Evolutionary conservation across 2,113 vertebrate genomes (phyloP).

Genomic region (Cygnus buccinator): DNA sequence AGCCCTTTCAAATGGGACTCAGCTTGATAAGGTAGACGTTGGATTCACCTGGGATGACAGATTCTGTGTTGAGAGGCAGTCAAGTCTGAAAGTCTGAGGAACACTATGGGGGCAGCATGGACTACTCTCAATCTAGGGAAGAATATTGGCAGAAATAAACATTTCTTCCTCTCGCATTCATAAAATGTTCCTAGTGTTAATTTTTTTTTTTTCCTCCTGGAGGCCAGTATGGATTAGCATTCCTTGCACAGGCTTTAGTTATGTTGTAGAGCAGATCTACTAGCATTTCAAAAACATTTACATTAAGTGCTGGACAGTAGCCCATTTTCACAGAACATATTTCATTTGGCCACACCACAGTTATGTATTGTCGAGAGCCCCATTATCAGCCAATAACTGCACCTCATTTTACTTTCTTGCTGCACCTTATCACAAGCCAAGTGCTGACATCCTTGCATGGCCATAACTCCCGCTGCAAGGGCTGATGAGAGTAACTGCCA

Average conservation of each 20-base stretch:
- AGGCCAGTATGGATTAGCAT: not conserved
- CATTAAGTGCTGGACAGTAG: not conserved
- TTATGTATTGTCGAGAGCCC: not conserved
- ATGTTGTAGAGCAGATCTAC: not conserved
- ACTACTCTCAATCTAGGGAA: not conserved
- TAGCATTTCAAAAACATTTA: not conserved
- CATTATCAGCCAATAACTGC: constrained; percentile 19
- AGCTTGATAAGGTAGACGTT: not conserved
- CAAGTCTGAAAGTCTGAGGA: not conserved
- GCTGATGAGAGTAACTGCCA: not conserved
- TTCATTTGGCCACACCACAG: not conserved
- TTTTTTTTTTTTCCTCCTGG: not conserved
- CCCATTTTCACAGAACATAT: not conserved
- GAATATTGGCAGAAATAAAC: not conserved
- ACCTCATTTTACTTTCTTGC: not conserved
- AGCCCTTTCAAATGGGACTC: not conserved
- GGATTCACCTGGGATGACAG: not conserved
- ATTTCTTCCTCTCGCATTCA: not conserved
- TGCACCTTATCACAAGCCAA: not conserved
- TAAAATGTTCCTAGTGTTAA: not conserved
- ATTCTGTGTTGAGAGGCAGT: not conserved
- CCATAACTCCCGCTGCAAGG: not conserved
- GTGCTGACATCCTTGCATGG: not conserved
- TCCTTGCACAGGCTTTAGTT: not conserved
- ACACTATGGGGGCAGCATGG: not conserved